Base-by-base conservation (phyloP, 2,113 vertebrate species). In the Asarcornis scutulata region DNA sequence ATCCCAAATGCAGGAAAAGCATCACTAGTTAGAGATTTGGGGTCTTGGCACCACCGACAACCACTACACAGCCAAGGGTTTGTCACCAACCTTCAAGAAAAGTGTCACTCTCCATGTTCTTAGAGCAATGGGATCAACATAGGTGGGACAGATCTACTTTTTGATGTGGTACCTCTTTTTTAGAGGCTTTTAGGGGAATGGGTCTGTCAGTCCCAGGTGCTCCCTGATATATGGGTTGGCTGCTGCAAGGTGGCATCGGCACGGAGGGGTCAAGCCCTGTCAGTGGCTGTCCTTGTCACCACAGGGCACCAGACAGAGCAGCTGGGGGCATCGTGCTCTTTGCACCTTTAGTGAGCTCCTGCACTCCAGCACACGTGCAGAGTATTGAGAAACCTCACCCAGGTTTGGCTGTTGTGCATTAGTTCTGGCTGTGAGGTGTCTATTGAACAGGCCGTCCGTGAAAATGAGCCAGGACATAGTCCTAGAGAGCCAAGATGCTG, bases 141-240 rank as follows among this genome's bases (percentile, higher is more conserved):
- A 40, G 36, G 17, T 63, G 62, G 38, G 62, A 38, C 18, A 36
- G 26, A 38, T 27, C 34, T 11, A 15, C 8, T 21, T 26, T 63
- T 27, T 11, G 23, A 38, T 63, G 36, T 13, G 40, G 13, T 40
- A 40, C 40, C 40, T 40, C 40, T 13, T 40, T 40, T 40, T 40
- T 40, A 40, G 40, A 40, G 40, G 40, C 12, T 40, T 20, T 6
- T 13, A 40, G 36, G 36, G 25, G 36, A 63, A 27, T 17, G 25
- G 26, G 26, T 40, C 62, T 64, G 62, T 17, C 38, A 27, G 29
- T 9, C 75, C 79, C 3, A 82, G 46, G 31, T 56, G 74, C 25
- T 88, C 73, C 71, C 58, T 1, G 1, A 21, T 12, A 0, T 31
- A 2, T 4, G 0, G 4, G 27, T 36, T 0, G 22, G 40, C 56